Conservation (phyloP, 2,888 invertebrate genomes). For the Mythimna pallens region DNA sequence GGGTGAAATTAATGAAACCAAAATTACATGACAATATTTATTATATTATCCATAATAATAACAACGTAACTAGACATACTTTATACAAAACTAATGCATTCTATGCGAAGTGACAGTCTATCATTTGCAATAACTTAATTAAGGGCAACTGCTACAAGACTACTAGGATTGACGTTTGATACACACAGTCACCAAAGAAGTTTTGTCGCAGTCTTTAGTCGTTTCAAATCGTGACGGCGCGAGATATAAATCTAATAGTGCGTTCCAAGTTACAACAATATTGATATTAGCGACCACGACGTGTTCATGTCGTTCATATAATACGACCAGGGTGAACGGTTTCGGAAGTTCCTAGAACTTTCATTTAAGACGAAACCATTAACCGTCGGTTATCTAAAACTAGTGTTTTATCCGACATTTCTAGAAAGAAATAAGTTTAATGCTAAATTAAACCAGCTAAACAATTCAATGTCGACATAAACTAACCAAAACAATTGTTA, state of each 20-base stretch:
- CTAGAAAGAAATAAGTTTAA: too few relatives aligned
- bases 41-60: constrained; percentile 48
- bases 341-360: too few relatives aligned
- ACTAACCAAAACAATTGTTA: too few relatives aligned
- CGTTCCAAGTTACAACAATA: too few relatives aligned
- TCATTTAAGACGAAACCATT: too few relatives aligned
- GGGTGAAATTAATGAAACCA: constrained; percentile 63
- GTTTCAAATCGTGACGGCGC: constrained; percentile 4
- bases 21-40: constrained; percentile 61
- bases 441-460: too few relatives aligned
- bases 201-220: constrained; percentile 9
- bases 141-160: constrained; percentile 3
- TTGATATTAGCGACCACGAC: too few relatives aligned
- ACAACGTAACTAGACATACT: constrained; percentile 55
- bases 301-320: too few relatives aligned
- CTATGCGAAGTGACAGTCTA: constrained; percentile 66
- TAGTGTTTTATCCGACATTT: too few relatives aligned
- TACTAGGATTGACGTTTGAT: neutral
- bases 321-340: too few relatives aligned
- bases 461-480: too few relatives aligned
- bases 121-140: constrained; percentile 30
- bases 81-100: constrained; percentile 66
- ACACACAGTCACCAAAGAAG: neutral
- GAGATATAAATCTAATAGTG: constrained; percentile 1
- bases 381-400: too few relatives aligned